phyloP scores from a whole-genome alignment of 1,140 invertebrate species.

The Drosophila equinoxialis region DNA sequence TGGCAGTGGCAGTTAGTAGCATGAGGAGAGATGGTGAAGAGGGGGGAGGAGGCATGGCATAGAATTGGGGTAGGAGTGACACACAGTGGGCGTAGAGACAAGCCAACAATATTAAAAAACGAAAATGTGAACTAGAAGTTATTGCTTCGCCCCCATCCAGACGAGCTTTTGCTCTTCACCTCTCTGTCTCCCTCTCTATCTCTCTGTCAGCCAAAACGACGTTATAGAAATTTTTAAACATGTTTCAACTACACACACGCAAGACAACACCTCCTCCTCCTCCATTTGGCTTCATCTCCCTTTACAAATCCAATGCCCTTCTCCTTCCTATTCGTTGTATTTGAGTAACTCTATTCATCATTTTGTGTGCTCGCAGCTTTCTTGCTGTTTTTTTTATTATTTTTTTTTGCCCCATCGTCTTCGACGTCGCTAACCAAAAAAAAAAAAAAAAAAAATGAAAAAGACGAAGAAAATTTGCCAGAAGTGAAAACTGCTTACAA shows the following conservation, averaged over 20 bases:
- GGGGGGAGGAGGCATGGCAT: not conserved
- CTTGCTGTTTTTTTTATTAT: not conserved
- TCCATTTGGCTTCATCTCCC: not conserved
- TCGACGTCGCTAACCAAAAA: slow-evolving; percentile 33
- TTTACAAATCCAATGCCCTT: slow-evolving; percentile 8
- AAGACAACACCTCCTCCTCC: not conserved
- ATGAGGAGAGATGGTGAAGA: not conserved
- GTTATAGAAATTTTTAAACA: slow-evolving; percentile 79
- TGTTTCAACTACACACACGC: slow-evolving; percentile 69
- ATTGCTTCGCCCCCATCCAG: slow-evolving; percentile 41
- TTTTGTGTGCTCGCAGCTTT: slow-evolving; percentile 45
- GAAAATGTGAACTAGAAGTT: slow-evolving; percentile 65
- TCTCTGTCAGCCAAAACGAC: slow-evolving; percentile 43
- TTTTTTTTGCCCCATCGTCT: not conserved
- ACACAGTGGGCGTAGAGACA: slow-evolving; percentile 4
- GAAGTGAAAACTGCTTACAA: slow-evolving; percentile 80
- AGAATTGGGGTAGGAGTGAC: not conserved
- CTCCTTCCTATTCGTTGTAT: slow-evolving; percentile 52
- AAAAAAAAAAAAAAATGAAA: slow-evolving; percentile 21
- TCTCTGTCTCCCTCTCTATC: slow-evolving; percentile 1
- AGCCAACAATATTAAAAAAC: slow-evolving; percentile 73
- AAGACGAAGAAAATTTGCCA: slow-evolving; percentile 54
- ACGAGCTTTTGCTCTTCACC: not conserved
- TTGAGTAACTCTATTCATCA: slow-evolving; percentile 81
- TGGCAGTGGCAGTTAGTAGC: not conserved